Percentiles rank a stretch among this genome's conserved stretches.
Conservation (phyloP, 2,888 invertebrate genomes). For the Morinoia aosen region DNA sequence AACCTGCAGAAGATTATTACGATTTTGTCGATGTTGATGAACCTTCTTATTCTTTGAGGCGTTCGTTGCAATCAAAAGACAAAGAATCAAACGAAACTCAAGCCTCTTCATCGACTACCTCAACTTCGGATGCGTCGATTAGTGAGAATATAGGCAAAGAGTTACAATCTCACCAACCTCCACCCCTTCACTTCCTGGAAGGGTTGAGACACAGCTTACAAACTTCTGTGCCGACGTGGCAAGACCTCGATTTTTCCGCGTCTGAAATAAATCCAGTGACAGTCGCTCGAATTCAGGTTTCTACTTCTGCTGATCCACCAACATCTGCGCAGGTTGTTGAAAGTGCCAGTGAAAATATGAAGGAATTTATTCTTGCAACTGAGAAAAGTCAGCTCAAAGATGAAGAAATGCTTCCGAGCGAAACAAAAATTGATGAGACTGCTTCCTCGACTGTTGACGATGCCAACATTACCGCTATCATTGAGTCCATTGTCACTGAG, state of each 20-base stretch:
- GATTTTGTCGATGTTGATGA: neutral
- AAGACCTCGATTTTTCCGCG: slow-evolving; percentile 31
- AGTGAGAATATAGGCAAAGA: neutral
- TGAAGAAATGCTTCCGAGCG: neutral
- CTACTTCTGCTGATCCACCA: neutral
- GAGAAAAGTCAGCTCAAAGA: neutral
- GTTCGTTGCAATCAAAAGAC: neutral
- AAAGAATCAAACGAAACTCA: neutral
- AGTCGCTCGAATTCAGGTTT: neutral
- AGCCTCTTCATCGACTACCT: neutral
- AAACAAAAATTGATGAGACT: neutral
- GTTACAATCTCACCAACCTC: slow-evolving; percentile 16
- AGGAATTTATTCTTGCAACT: neutral
- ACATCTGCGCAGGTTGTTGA: neutral
- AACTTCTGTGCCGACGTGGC: slow-evolving; percentile 24
- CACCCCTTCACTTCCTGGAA: slow-evolving; percentile 26
- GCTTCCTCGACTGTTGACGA: neutral
- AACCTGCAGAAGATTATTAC: neutral
- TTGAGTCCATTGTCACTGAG: slow-evolving; percentile 43
- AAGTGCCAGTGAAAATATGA: neutral
- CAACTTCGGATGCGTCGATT: neutral
- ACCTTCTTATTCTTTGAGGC: slow-evolving; percentile 3
- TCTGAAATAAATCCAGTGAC: neutral
- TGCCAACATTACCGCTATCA: neutral
- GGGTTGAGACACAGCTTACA: neutral